Evolutionary conservation across 2,113 vertebrate genomes (phyloP).

Genomic region (Leptosomus discolor): DNA sequence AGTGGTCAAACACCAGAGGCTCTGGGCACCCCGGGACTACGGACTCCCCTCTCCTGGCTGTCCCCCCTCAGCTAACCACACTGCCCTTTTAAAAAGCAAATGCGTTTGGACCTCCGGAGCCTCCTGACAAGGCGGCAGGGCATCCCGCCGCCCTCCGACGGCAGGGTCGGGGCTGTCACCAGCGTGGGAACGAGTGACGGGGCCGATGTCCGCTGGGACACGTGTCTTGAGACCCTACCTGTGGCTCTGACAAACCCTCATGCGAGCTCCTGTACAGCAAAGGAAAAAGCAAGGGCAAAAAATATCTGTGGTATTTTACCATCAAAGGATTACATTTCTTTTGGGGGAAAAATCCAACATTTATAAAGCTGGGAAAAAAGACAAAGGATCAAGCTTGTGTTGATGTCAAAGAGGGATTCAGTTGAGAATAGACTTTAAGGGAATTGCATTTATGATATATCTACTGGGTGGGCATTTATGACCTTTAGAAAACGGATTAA

Average conservation of each 20-base stretch:
- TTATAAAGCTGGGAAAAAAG: background rate
- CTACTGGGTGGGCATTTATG: background rate
- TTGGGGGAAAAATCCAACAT: background rate
- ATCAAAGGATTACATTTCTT: background rate
- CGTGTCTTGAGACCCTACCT: background rate
- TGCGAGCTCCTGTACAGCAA: background rate
- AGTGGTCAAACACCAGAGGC: background rate
- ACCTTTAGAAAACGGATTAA: slow-evolving; percentile 45
- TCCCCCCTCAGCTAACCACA: background rate
- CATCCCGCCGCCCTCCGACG: accelerated
- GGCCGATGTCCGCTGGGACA: background rate
- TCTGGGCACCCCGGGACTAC: accelerated
- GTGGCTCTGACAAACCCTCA: background rate
- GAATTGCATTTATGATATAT: background rate
- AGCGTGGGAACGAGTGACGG: accelerated
- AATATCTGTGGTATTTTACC: background rate
- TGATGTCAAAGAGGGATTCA: background rate
- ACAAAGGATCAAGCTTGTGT: background rate
- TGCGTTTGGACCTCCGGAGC: background rate
- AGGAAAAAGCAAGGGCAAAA: background rate
- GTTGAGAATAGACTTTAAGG: background rate
- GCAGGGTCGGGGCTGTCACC: accelerated
- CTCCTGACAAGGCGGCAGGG: accelerated
- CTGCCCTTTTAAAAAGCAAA: background rate
- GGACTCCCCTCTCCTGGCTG: background rate